Base-by-base conservation (phyloP, 2,113 vertebrate genomes). In the Muntiacus muntjak region DNA sequence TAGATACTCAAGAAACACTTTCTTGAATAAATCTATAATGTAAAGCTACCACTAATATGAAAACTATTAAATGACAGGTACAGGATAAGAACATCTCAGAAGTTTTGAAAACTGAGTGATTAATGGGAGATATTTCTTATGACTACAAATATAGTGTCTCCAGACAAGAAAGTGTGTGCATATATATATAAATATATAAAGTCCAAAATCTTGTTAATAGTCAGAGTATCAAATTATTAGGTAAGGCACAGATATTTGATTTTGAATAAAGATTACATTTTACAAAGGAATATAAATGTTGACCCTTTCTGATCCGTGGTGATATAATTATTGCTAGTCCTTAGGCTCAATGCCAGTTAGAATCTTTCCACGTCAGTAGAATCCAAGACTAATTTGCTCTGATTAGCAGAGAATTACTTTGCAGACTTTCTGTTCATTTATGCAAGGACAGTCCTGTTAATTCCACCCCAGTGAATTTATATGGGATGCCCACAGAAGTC, bases 381-480 rank as follows among this genome's bases (percentile, higher is more conserved):
- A 97, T 98, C 95, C 84, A 98, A 98, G 95, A 98, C 91, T 98
- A 98, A 99, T 98, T 98, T 99, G 92, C 84, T 98, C 60, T 98
- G 97, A 99, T 98, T 99, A 98, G 97, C 91, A 95, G 78, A 95
- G 97, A 98, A 98, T 98, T 98, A 98, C 97, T 98, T 98, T 98
- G 94, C 97, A 98, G 96, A 95, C 90, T 98, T 99, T 97, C 95
- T 98, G 82, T 98, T 98, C 97, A 90, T 95, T 98, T 98, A 98
- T 97, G 94, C 98, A 98, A 99, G 96, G 98, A 93, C 97, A 98
- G 95, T 97, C 88, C 71, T 94, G 67, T 98, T 99, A 97, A 98
- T 99, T 99, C 98, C 98, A 98, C 97, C 94, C 98, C 98, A 98
- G 96, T 98, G 97, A 89, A 87, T 98, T 98, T 98, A 96, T 98